A percentile compares a stretch with the other conserved stretches of the same genome.
These are phyloP conservation scores for Epinotia brunnichana DNA, from an alignment of 2,888 invertebrate species.

Conservation along the genomic window DNA sequence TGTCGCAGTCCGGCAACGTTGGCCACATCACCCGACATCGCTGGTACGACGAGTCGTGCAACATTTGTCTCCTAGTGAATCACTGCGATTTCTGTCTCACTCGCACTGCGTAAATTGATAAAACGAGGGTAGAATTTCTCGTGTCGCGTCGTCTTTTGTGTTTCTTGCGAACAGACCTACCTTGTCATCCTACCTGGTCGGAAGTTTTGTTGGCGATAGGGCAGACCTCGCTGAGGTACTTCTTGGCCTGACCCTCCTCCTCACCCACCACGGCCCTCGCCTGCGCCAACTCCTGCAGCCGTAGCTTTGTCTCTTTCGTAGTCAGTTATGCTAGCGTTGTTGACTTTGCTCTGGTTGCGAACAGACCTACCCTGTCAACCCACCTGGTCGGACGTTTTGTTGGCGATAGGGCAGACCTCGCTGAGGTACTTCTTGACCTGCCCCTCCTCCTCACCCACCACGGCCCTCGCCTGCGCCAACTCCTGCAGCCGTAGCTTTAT, in stretches of 20 bases:
- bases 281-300: conserved; percentile 84
- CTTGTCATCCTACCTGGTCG: conserved; percentile 64
- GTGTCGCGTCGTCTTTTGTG: no score
- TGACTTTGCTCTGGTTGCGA: no score
- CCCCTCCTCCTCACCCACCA: conserved; percentile 77
- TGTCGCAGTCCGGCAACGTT: no score
- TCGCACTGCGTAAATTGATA: no score
- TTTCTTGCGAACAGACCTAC: no score
- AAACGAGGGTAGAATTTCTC: no score
- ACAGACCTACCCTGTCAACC: no score
- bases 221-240: conserved; percentile 75
- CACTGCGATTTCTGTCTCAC: no score
- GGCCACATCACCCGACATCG: no score
- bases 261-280: conserved; percentile 79
- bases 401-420: conserved; percentile 73
- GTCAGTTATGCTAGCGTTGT: no score
- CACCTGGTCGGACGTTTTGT: conserved; percentile 76
- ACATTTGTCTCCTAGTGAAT: no score
- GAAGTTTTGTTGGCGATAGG: conserved; percentile 73
- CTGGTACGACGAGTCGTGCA: no score
- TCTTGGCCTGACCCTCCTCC: conserved; percentile 75
- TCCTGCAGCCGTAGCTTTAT: conserved; percentile 86
- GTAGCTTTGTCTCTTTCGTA: conserved; percentile 86
- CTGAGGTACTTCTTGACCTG: conserved; percentile 76
- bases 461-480: conserved; percentile 81